Percentiles rank a stretch among this genome's conserved stretches.
phyloP scores from a whole-genome alignment of 1,140 invertebrate species.

The Atopsyche davidsoni region DNA sequence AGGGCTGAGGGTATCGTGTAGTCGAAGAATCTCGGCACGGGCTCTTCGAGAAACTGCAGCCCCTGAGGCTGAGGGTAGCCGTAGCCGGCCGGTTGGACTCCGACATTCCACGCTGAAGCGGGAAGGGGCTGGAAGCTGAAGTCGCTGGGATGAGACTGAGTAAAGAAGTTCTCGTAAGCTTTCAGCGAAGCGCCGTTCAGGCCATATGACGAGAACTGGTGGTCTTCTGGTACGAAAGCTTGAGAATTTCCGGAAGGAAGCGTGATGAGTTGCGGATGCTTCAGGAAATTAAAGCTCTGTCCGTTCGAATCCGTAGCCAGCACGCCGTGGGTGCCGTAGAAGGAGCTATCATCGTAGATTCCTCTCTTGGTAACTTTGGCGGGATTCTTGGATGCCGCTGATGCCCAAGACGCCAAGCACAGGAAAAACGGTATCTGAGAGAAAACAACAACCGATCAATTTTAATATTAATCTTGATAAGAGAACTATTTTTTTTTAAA shows the following conservation, averaged over 20 bases:
- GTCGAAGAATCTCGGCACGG: slow-evolving; percentile 15
- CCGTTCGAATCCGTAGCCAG: not conserved
- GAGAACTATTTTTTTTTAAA: too few species aligned
- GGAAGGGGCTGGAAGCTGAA: not conserved
- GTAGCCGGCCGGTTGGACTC: slow-evolving; percentile 5
- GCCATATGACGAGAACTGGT: not conserved
- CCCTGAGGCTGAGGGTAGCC: slow-evolving; percentile 12
- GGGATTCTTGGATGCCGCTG: not conserved
- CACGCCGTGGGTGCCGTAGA: slow-evolving; percentile 11
- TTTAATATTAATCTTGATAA: too few species aligned
- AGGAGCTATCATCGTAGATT: slow-evolving; percentile 8
- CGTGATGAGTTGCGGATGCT: not conserved
- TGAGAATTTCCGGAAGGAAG: not conserved
- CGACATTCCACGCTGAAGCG: not conserved
- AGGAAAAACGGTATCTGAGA: slow-evolving; percentile 8
- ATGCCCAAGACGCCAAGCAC: not conserved
- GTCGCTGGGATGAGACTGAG: not conserved
- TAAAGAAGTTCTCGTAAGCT: slow-evolving; percentile 7
- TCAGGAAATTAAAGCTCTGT: slow-evolving; percentile 2
- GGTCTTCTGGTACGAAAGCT: not conserved
- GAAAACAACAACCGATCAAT: not conserved
- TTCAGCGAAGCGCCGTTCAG: not conserved
- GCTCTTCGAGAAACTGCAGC: slow-evolving; percentile 15
- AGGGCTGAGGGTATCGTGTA: slow-evolving; percentile 12
- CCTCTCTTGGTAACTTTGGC: slow-evolving; percentile 16